These are phyloP conservation scores for Drosophila rubida DNA, from an alignment of 2,888 invertebrate genomes.

Conservation along the genomic window DNA sequence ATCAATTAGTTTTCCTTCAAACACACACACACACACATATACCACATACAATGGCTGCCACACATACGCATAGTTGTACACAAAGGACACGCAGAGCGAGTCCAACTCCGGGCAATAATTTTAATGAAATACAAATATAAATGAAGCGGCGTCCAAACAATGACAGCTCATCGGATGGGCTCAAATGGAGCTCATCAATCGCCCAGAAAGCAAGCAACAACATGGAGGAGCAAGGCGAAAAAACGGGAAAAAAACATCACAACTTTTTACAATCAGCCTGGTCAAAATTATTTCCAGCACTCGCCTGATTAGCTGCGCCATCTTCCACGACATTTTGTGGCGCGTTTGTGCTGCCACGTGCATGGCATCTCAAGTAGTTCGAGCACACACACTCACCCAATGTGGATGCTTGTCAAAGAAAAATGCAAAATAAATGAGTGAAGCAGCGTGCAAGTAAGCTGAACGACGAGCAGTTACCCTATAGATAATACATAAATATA, in stretches of 20 bases:
- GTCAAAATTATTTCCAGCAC: conserved; percentile 72
- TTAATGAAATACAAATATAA: conserved; percentile 80
- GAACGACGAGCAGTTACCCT: conserved; percentile 10
- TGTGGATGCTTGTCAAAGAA: conserved; percentile 8
- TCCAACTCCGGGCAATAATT: conserved; percentile 61
- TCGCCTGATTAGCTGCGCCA: conserved; percentile 70
- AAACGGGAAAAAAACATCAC: neutral
- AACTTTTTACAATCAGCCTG: conserved; percentile 57
- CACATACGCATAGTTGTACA: conserved; percentile 4
- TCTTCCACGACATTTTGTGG: conserved; percentile 67
- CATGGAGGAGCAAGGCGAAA: neutral
- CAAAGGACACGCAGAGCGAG: neutral
- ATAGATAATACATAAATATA: too few relatives aligned
- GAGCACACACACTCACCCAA: neutral
- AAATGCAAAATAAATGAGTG: conserved; percentile 66
- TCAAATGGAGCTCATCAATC: conserved; percentile 68
- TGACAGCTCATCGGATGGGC: conserved; percentile 58
- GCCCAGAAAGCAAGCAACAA: conserved; percentile 17
- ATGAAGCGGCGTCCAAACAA: conserved; percentile 66
- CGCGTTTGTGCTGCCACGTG: conserved; percentile 57
- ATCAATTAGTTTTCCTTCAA: conserved; percentile 68
- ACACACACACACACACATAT: conserved; percentile 17
- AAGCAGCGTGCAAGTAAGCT: neutral
- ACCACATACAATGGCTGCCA: conserved; percentile 7
- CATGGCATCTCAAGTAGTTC: conserved; percentile 66